phyloP scores from a whole-genome alignment of 2,797 vertebrate genomes.

The Pangasius mekongensis region DNA sequence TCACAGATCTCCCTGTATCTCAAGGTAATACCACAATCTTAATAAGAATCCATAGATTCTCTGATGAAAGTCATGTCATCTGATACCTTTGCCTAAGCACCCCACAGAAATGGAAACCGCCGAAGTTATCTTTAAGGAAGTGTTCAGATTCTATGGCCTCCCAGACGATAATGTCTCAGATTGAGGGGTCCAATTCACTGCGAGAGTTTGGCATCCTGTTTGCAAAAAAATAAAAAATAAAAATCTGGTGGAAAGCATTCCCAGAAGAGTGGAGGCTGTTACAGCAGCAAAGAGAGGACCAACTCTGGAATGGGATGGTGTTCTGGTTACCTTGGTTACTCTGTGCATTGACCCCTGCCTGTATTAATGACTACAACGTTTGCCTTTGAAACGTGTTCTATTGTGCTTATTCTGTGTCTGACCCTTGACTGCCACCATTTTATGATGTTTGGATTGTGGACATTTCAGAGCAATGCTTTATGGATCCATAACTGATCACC shows the following conservation, averaged over 20 bases:
- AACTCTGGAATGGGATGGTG: neutral
- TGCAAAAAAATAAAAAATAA: neutral
- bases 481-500: neutral
- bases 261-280: constrained; percentile 7
- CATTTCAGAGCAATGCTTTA: neutral
- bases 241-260: neutral
- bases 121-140: neutral
- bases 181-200: neutral
- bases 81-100: too few species aligned
- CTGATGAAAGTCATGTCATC: too few species aligned
- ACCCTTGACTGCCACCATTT: neutral
- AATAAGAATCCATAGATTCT: too few species aligned
- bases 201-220: neutral
- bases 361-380: neutral
- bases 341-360: neutral
- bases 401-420: neutral
- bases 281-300: neutral
- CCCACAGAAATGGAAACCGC: neutral
- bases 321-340: neutral
- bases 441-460: neutral
- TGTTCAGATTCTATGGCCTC: neutral
- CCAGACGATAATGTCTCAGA: neutral
- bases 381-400: too few species aligned
- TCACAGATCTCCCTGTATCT: neutral
- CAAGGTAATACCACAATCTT: too few species aligned